A percentile compares a stretch with the other conserved stretches of the same genome.
Evolutionary conservation across 2,113 vertebrate species (phyloP).

Genomic region (Chaetops frenatus): DNA sequence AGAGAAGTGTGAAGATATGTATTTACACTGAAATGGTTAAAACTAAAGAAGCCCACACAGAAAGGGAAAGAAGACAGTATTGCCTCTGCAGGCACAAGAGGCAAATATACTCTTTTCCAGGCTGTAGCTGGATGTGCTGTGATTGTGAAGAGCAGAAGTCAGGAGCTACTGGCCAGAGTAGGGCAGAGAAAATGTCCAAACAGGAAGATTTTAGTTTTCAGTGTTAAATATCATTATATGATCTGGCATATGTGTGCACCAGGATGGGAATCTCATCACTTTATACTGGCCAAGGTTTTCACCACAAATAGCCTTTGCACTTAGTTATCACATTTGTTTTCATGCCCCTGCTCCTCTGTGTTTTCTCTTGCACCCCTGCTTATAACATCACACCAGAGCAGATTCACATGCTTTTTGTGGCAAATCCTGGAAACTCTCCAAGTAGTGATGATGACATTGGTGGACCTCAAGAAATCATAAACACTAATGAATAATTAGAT

Average conservation of each 20-base stretch:
- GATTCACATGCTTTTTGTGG: neutral
- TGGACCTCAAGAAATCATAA: neutral
- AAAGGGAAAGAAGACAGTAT: neutral
- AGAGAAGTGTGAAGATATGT: neutral
- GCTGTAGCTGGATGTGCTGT: neutral
- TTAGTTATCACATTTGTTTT: neutral
- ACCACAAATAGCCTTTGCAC: neutral
- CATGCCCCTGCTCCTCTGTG: neutral
- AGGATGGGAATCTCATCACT: rapidly evolving
- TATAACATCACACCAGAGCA: neutral
- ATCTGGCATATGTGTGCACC: neutral
- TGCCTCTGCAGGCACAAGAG: neutral
- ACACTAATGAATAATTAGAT: neutral
- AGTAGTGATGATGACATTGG: neutral
- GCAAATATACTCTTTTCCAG: neutral
- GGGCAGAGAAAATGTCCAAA: neutral
- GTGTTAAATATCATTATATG: neutral
- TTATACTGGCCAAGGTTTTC: neutral
- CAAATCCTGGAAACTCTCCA: neutral
- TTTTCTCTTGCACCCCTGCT: neutral
- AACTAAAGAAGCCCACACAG: neutral
- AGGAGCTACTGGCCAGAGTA: neutral
- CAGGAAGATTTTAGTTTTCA: neutral
- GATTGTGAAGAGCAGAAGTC: neutral
- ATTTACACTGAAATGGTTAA: neutral